Conservation (phyloP, 64 coral and sea anemone species). For the Montipora cactus region DNA sequence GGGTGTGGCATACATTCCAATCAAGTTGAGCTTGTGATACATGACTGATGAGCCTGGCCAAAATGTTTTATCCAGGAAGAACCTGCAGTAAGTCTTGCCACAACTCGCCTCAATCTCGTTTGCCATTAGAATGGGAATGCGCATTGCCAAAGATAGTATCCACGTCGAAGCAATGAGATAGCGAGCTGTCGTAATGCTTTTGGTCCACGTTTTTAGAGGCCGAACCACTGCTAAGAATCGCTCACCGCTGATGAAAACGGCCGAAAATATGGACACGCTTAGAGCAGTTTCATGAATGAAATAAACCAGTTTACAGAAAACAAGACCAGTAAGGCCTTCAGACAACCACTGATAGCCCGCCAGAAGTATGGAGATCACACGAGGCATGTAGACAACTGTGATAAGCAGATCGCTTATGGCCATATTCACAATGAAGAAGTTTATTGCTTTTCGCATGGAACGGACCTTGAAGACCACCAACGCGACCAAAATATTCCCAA, state of each 20-base stretch:
- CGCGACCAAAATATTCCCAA: constrained; percentile 6
- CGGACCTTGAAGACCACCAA: constrained; percentile 50
- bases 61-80: constrained; percentile 31
- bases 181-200: constrained; percentile 2
- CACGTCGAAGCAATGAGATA: constrained; percentile 34
- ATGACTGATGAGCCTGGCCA: constrained; percentile 17
- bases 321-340: neutral
- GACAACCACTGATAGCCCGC: constrained; percentile 66
- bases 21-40: constrained; percentile 72
- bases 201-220: constrained; percentile 45
- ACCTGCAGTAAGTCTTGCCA: neutral
- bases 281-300: constrained; percentile 60
- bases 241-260: constrained; percentile 67
- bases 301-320: constrained; percentile 66
- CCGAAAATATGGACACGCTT: constrained; percentile 55
- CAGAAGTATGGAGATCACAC: constrained; percentile 29
- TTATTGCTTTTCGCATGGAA: constrained; percentile 54
- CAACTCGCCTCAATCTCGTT: neutral
- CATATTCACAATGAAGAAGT: constrained; percentile 74
- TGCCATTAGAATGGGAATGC: constrained; percentile 39
- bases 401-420: constrained; percentile 54
- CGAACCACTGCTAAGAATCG: constrained; percentile 56
- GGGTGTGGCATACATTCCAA: constrained; percentile 59
- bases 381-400: constrained; percentile 72
- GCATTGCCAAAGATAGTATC: constrained; percentile 17